phyloP scores from a whole-genome alignment of 2,888 invertebrate species.

The Notodonta dromedarius region DNA sequence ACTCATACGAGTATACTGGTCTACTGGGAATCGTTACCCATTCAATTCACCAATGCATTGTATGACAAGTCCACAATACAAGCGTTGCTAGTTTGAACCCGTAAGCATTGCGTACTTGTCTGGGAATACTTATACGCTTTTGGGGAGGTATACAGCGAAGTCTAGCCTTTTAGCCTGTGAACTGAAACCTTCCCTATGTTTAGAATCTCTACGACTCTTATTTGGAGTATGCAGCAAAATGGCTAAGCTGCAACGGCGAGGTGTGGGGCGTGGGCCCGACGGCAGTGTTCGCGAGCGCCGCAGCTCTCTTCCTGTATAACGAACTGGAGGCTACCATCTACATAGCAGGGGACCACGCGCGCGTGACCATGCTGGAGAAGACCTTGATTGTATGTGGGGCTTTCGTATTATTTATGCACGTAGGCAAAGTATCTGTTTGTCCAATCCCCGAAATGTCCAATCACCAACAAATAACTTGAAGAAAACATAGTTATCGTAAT shows the following conservation, averaged over 20 bases:
- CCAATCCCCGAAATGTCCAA: too few species aligned
- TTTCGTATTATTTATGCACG: slow-evolving; percentile 1
- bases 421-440: too few species aligned
- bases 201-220: slow-evolving; percentile 63
- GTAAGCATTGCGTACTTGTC: too few species aligned
- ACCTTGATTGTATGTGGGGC: slow-evolving; percentile 56
- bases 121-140: too few species aligned
- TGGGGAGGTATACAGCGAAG: too few species aligned
- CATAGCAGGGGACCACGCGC: slow-evolving; percentile 59
- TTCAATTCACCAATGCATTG: too few species aligned
- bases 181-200: not conserved
- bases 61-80: not conserved
- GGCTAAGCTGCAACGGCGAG: slow-evolving; percentile 81
- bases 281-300: slow-evolving; percentile 75
- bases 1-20: too few species aligned
- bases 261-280: slow-evolving; percentile 77
- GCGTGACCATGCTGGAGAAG: slow-evolving; percentile 65
- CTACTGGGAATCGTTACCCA: too few species aligned
- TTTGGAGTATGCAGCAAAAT: slow-evolving; percentile 61
- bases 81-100: too few species aligned
- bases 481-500: too few species aligned
- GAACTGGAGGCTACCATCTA: slow-evolving; percentile 69
- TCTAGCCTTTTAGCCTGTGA: too few species aligned
- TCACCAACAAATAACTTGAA: too few species aligned
- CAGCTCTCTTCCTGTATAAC: slow-evolving; percentile 76